A percentile compares a stretch with the other conserved stretches of the same genome.
These are phyloP conservation scores for Xyrichtys novacula DNA, from an alignment of 2,797 vertebrate genomes.

Conservation along the genomic window DNA sequence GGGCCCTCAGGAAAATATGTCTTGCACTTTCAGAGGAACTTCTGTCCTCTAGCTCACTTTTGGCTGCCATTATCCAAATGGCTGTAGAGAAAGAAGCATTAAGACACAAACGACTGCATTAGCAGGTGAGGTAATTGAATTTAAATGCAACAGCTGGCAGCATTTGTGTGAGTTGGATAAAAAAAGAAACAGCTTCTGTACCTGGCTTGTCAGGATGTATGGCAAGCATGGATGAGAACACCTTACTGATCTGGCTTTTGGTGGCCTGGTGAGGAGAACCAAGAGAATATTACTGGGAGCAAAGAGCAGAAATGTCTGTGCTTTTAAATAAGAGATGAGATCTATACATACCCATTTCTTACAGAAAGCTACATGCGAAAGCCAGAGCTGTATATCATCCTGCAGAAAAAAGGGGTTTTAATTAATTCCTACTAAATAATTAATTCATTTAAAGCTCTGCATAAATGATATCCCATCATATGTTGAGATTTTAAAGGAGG, in stretches of 20 bases:
- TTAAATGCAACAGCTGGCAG: not conserved
- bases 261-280: conserved; percentile 80
- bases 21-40: conserved; percentile 93
- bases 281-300: not conserved
- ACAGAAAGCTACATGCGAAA: conserved; percentile 95
- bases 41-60: conserved; percentile 95
- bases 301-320: not conserved
- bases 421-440: not conserved
- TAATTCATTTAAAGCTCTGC: not conserved
- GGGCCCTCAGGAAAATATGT: conserved; percentile 94
- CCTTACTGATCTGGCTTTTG: conserved; percentile 91
- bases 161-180: too few species aligned
- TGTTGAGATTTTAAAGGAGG: not conserved
- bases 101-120: not conserved
- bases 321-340: not conserved
- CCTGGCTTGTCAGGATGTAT: conserved; percentile 97
- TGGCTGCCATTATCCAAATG: conserved; percentile 98
- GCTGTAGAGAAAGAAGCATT: conserved; percentile 68
- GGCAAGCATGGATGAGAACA: conserved; percentile 93
- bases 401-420: conserved; percentile 56
- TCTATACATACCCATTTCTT: conserved; percentile 94
- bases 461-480: not conserved
- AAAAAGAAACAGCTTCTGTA: conserved; percentile 64
- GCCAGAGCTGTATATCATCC: conserved; percentile 96
- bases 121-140: too few species aligned